phyloP scores from a whole-genome alignment of 2,797 vertebrate species.

The Heteromormyrus szaboi region DNA sequence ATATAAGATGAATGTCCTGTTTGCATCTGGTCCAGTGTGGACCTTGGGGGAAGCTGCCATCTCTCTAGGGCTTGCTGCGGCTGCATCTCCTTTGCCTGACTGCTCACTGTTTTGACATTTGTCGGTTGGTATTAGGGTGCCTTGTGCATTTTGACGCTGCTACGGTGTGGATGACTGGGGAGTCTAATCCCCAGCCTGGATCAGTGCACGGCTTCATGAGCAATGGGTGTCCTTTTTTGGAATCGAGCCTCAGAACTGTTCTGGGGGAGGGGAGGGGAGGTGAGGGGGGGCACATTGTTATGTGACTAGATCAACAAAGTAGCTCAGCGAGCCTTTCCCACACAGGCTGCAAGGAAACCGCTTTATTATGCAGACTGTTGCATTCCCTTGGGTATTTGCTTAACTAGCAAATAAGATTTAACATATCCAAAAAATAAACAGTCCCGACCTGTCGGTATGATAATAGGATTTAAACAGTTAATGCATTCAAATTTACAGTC shows the following conservation, averaged over 20 bases:
- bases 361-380: background rate
- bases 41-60: background rate
- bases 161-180: background rate
- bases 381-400: background rate
- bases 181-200: background rate
- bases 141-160: background rate
- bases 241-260: background rate
- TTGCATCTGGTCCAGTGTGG: background rate
- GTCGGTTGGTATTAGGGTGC: background rate
- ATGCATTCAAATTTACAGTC: background rate
- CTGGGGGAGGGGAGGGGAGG: background rate
- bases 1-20: background rate
- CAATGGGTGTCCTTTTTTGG: background rate
- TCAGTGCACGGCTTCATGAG: background rate
- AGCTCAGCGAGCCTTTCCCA: background rate
- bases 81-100: background rate
- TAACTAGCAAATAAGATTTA: background rate
- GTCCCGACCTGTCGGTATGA: background rate
- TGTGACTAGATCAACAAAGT: slow-evolving; percentile 3
- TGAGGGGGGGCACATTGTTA: background rate
- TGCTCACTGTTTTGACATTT: slow-evolving; percentile 4
- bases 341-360: background rate
- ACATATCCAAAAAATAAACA: background rate
- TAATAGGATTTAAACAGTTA: background rate
- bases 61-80: background rate